Evolutionary conservation across 2,113 vertebrate genomes (phyloP), one percentile per base, ranked within the genome.

Genomic region (Galemys pyrenaicus): DNA sequence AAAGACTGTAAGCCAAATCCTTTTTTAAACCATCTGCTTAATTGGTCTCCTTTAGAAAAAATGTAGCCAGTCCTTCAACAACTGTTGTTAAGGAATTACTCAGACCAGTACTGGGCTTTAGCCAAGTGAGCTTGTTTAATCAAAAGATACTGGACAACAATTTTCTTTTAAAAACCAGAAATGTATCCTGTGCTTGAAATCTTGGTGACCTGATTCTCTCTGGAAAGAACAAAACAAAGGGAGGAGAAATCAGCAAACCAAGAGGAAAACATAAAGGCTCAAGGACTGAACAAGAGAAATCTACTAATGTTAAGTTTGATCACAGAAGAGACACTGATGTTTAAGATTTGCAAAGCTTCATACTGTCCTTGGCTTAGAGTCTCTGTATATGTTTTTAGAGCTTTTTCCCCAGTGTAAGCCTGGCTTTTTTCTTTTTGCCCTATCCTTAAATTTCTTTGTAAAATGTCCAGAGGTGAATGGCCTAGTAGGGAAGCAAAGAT

Each of bases 31-130:
- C 82, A 86, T 46, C 81, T 95, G 65, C 74, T 68, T 54, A 78
- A 64, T 68, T 85, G 83, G 32, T 49, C 74, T 94, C 41, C 92
- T 64, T 73, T n/a, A 86, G 82, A 37, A 94, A 92, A 85, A 17
- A 60, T 44, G 12, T 62, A 89, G 62, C 67, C 49, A 73, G 68
- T 88, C 54, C 81, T 85, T 96, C 39, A 73, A 62, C 32, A 85
- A 24, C 24, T 81, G 12, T 73, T 92, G 37, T 64, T 62, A 64
- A 75, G 64, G 41, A 56, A 6, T 88, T 87, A 20, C 32, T 96
- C 39, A 87, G 13, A 89, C 79, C 17, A 77, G 19, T 37, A n/a
- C 6, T 32, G 71, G 44, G 32, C 11, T 92, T 84, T 89, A 46
- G 80, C 86, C 65, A 90, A 41, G 32, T 75, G 67, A 81, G 11